Conservation (phyloP, 1,140 invertebrate genomes). For the Drosophila lini region DNA sequence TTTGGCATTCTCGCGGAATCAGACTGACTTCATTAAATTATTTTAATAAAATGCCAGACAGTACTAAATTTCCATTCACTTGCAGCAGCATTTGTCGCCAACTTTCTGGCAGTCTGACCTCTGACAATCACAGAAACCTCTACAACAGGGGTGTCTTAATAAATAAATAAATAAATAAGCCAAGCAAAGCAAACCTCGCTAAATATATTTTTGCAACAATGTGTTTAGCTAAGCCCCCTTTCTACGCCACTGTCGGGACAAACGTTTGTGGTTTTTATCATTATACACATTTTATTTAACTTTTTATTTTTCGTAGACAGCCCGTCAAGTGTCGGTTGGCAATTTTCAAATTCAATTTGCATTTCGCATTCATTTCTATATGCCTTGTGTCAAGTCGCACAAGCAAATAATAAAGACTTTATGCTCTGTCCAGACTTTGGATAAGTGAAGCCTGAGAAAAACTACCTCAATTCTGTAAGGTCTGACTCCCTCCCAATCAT, state of each 20-base stretch:
- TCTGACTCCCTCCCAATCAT: not conserved
- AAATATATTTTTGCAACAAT: not conserved
- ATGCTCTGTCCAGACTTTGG: conserved; percentile 1
- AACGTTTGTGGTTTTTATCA: conserved; percentile 15
- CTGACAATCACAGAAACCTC: conserved; percentile 1
- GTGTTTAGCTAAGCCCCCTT: not conserved
- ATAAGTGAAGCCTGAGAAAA: conserved; percentile 4
- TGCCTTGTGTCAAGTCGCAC: conserved; percentile 47
- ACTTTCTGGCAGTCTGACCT: conserved; percentile 6
- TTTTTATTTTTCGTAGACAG: conserved; percentile 62
- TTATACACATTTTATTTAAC: conserved; percentile 14
- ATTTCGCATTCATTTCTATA: conserved; percentile 62
- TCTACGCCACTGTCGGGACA: not conserved
- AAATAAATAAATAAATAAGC: not conserved
- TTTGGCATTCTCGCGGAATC: conserved; percentile 1
- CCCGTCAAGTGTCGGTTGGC: conserved; percentile 61
- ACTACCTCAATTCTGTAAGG: not conserved
- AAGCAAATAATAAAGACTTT: conserved; percentile 59
- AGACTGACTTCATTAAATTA: conserved; percentile 55
- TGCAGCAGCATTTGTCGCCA: conserved; percentile 18
- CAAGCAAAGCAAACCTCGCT: not conserved
- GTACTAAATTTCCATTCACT: conserved; percentile 48
- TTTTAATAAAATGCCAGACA: conserved; percentile 71
- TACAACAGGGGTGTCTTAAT: not conserved
- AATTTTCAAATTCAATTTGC: conserved; percentile 69